These are phyloP conservation scores for Tiphia femorata DNA, from an alignment of 2,888 invertebrate genomes.

Conservation along the genomic window DNA sequence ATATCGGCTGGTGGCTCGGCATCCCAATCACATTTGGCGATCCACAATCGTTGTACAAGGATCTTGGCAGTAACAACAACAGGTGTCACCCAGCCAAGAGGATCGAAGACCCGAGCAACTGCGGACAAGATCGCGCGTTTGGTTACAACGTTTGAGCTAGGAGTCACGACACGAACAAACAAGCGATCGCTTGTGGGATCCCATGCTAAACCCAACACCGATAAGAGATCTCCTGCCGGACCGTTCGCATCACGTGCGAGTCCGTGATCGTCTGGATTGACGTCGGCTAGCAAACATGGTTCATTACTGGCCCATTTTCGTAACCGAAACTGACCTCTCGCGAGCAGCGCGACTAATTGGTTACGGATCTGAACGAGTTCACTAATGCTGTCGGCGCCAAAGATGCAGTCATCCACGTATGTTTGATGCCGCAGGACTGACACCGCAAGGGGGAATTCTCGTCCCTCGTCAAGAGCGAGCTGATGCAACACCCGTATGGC, in stretches of 20 bases:
- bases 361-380: not conserved
- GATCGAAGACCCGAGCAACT: conserved; percentile 1
- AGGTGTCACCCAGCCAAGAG: not conserved
- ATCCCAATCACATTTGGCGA: not conserved
- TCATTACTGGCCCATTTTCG: not conserved
- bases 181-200: not conserved
- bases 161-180: not conserved
- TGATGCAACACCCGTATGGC: too few relatives aligned
- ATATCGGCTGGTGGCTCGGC: not conserved
- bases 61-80: not conserved
- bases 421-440: not conserved
- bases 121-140: not conserved
- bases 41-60: not conserved
- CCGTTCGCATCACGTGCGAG: not conserved
- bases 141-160: not conserved
- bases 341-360: not conserved
- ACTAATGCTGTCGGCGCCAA: not conserved
- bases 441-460: not conserved
- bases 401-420: too few relatives aligned
- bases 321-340: not conserved
- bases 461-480: not conserved
- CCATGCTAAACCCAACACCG: not conserved
- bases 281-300: not conserved
- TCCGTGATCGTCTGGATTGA: not conserved
- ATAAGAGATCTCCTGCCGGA: not conserved